Conservation (phyloP, 2,797 vertebrate genomes). For the Rhinogobio ventralis region DNA sequence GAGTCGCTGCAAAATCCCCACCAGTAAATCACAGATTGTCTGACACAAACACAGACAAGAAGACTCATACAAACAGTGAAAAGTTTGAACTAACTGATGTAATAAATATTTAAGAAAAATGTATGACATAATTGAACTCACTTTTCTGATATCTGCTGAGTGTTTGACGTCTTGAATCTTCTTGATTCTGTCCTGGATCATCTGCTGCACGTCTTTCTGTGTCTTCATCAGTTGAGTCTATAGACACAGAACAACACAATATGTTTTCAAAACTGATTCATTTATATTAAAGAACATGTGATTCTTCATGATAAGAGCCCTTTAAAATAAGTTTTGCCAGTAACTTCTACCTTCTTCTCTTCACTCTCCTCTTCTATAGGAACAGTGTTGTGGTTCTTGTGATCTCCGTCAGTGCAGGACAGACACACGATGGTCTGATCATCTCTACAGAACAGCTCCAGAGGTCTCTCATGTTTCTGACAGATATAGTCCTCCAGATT, state of each 20-base stretch:
- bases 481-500: not conserved
- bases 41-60: no score
- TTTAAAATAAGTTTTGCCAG: no score
- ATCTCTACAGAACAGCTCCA: conserved; percentile 4
- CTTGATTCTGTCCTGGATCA: conserved; percentile 4
- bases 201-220: not conserved
- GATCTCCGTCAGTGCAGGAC: no score
- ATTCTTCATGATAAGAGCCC: no score
- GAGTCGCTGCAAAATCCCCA: no score
- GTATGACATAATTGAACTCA: not conserved
- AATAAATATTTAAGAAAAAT: no score
- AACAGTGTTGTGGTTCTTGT: not conserved
- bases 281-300: no score
- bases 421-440: not conserved
- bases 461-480: conserved; percentile 4
- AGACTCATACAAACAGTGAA: no score
- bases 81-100: no score
- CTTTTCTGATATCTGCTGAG: not conserved
- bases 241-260: not conserved
- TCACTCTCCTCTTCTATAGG: not conserved
- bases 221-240: not conserved
- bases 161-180: conserved; percentile 1
- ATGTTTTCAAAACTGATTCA: no score
- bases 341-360: not conserved
- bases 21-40: no score